These are phyloP conservation scores for Sussaba pulchella DNA, from an alignment of 2,888 invertebrate genomes.

Conservation along the genomic window DNA sequence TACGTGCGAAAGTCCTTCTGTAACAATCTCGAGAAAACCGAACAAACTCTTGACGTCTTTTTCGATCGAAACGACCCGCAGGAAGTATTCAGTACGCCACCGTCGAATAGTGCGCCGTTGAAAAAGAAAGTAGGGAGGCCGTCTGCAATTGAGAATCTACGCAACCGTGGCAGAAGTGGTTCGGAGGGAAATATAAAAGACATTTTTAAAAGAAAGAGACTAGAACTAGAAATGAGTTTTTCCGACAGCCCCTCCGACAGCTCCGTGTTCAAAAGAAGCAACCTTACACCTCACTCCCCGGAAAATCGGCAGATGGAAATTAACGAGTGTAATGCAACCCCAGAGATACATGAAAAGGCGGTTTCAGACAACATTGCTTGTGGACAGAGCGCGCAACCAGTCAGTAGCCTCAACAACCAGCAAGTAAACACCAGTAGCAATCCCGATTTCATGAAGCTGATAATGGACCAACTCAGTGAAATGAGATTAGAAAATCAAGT, in stretches of 20 bases:
- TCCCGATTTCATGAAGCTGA: background rate
- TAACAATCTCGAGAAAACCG: no score
- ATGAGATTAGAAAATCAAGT: background rate
- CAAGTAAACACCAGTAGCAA: no score
- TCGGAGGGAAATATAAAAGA: conserved; percentile 15
- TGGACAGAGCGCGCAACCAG: background rate
- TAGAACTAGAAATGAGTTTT: background rate
- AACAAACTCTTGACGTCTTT: no score
- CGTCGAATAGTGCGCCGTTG: background rate
- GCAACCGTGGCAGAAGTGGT: conserved; percentile 10
- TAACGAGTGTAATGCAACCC: background rate
- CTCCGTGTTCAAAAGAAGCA: conserved; percentile 6
- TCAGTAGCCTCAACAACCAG: background rate
- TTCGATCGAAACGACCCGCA: no score
- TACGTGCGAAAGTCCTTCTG: no score
- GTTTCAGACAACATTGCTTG: background rate
- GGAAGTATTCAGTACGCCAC: background rate
- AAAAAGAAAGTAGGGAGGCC: conserved; percentile 7
- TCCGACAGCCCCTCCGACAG: background rate
- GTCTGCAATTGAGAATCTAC: background rate
- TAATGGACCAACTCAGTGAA: background rate
- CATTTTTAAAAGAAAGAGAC: conserved; percentile 2
- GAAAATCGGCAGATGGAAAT: background rate
- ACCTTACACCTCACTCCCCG: background rate
- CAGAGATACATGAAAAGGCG: background rate